Conservation (phyloP, 1,140 invertebrate genomes). For the Bilobella aurantiaca region DNA sequence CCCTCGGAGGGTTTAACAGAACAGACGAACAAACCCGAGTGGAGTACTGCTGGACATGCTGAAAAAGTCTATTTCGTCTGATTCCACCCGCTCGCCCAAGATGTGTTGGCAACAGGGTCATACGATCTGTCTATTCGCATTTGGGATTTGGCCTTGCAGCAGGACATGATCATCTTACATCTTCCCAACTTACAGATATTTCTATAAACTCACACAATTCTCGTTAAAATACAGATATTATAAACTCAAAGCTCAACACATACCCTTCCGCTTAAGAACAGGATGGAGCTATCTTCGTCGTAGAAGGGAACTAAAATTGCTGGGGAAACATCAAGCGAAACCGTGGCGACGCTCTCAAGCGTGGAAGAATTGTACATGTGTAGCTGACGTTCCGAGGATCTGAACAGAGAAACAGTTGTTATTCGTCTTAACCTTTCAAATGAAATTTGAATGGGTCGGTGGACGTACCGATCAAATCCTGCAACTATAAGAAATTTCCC, state of each 20-base stretch:
- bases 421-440: too few relatives aligned
- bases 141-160: too few relatives aligned
- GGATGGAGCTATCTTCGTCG: conserved; percentile 80
- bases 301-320: conserved; percentile 82
- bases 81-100: conserved; percentile 76
- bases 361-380: conserved; percentile 60
- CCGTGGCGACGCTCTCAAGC: conserved; percentile 49
- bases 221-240: too few relatives aligned
- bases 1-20: conserved; percentile 57
- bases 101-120: conserved; percentile 72
- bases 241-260: too few relatives aligned
- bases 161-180: too few relatives aligned
- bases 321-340: conserved; percentile 77
- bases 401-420: conserved; percentile 37
- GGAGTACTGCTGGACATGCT: conserved; percentile 57
- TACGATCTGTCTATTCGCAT: conserved; percentile 82
- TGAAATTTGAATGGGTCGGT: too few relatives aligned
- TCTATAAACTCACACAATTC: too few relatives aligned
- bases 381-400: conserved; percentile 76
- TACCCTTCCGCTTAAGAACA: conserved; percentile 88
- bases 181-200: too few relatives aligned
- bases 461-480: conserved; percentile 84
- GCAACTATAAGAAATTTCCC: conserved; percentile 73
- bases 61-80: conserved; percentile 86
- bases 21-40: conserved; percentile 54